Base-by-base conservation (phyloP, 2,888 invertebrate species). In the Strigamia maritima region DNA sequence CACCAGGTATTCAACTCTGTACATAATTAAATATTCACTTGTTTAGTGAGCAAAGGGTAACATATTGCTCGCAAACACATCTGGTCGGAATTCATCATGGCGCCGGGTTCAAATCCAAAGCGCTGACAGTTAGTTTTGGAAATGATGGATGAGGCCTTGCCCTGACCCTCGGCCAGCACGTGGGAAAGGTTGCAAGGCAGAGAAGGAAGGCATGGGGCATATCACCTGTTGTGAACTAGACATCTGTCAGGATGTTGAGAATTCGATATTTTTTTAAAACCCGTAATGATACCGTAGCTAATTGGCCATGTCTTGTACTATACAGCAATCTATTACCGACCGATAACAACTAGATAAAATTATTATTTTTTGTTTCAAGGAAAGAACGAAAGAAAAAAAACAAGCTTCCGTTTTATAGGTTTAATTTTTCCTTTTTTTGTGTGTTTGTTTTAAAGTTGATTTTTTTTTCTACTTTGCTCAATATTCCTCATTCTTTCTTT, bases 181-280 rank as follows among this genome's bases (percentile, higher is more conserved):
- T 65, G 60, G 60, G 60, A 65, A 65, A 65, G 60, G 60, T 65
- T 65, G 60, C 60, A 65, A 65, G 24, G 60, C 60, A 65, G 60
- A 65, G 60, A 65, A 65, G 60, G 60, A 65, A 65, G 60, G 22
- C 60, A 22, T 65, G 60, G 60, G 60, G 60, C 60, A 65, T 65
- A 65, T 65, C 60, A 65, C 60, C 60, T 65, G 60, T 65, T 65
- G 60, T 65, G 60, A 65, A 65, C 60, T 65, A 65, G 60, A 65
- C 60, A 65, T 65, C 60, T 65, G 60, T 65, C 60, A 65, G 60
- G 60, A 65, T 65, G 60, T 65, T 65, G 60, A 65, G 24, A 24
- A 65, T 65, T 65, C 60, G 60, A 65, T 65, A 65, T 65, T 65
- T 65, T 22, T 22, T 22, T 22, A 24, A 22, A 65, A 24, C 22